Evolutionary conservation across 1,140 invertebrate species (phyloP).

Genomic region (Megalonaias nervosa): DNA sequence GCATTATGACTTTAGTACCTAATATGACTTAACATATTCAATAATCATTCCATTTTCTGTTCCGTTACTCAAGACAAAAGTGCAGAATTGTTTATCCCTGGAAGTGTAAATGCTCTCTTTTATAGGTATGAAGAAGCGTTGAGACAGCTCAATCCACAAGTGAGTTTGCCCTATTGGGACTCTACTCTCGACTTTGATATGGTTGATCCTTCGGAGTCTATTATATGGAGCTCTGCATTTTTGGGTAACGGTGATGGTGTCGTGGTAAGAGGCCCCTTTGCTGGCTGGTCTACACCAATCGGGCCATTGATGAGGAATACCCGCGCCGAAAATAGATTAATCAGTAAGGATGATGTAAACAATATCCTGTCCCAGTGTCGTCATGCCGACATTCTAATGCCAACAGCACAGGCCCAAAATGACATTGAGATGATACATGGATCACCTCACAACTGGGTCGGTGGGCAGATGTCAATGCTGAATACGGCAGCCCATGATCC

Average conservation of each 20-base stretch:
- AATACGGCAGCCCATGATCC: conserved; percentile 66
- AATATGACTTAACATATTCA: too few species aligned
- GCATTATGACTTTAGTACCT: too few species aligned
- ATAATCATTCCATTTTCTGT: too few species aligned
- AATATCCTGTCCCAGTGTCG: conserved; percentile 11
- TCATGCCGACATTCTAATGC: conserved; percentile 4
- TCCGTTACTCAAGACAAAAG: too few species aligned
- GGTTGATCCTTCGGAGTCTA: conserved; percentile 59
- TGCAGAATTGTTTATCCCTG: neutral
- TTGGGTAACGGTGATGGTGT: conserved; percentile 68
- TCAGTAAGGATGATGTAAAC: conserved; percentile 1
- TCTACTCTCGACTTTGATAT: conserved; percentile 63
- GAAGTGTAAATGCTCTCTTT: neutral
- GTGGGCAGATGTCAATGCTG: conserved; percentile 49
- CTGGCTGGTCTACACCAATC: conserved; percentile 39
- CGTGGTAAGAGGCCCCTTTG: conserved; percentile 67
- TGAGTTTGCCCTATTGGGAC: conserved; percentile 71
- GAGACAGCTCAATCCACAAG: conserved; percentile 30
- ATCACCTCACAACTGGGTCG: conserved; percentile 50
- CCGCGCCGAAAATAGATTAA: neutral
- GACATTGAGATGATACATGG: conserved; percentile 53
- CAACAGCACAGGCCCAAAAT: conserved; percentile 24
- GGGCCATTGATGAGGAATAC: conserved; percentile 32
- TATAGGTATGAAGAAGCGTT: conserved; percentile 51
- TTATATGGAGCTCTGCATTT: conserved; percentile 64